phyloP scores from a whole-genome alignment of 2,797 vertebrate species.

The Sylvilagus floridanus region DNA sequence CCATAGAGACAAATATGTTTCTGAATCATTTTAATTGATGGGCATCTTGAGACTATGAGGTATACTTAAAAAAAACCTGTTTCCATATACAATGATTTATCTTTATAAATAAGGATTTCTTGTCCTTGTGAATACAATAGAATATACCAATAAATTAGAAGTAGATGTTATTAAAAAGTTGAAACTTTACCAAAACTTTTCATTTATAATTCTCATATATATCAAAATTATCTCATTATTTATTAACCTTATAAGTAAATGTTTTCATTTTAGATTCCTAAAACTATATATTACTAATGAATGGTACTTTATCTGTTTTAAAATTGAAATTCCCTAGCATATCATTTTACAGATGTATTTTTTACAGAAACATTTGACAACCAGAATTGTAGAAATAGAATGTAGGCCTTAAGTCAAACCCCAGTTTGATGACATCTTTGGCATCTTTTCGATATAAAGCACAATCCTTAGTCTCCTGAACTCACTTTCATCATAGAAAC shows the following conservation, averaged over 20 bases:
- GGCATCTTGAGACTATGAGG: conserved; percentile 2
- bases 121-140: neutral
- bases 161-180: neutral
- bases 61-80: neutral
- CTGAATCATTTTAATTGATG: conserved; percentile 10
- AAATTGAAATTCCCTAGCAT: neutral
- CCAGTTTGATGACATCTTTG: neutral
- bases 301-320: neutral
- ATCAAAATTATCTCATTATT: neutral
- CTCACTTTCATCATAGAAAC: neutral
- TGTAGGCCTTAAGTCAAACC: neutral
- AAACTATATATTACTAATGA: conserved; percentile 19
- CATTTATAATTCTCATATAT: neutral
- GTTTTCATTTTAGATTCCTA: conserved; percentile 14
- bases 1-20: conserved; percentile 23
- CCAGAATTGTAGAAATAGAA: neutral
- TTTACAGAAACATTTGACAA: conserved; percentile 28
- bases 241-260: conserved; percentile 7
- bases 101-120: conserved; percentile 42
- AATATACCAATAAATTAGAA: neutral
- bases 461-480: conserved; percentile 33
- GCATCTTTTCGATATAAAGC: neutral
- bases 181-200: neutral
- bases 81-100: neutral
- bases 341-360: conserved; percentile 37